A percentile compares a stretch with the other conserved stretches of the same genome.
phyloP scores from a whole-genome alignment of 2,113 vertebrate species.

The Mungos mungo region DNA sequence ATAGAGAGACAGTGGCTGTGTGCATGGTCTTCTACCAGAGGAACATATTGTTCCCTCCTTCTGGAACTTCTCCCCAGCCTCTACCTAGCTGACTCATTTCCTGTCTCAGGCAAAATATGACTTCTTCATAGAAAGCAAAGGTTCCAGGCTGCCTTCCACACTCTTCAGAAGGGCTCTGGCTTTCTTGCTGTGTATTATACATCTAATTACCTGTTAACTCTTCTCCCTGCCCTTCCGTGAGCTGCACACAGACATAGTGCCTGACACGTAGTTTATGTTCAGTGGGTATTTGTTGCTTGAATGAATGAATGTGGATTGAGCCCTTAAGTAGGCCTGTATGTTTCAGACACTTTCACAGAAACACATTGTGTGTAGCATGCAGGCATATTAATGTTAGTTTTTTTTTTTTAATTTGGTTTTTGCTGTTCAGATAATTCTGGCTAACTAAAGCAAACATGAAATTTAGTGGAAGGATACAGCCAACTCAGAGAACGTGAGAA shows the following conservation, averaged over 20 bases:
- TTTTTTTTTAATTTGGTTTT: neutral
- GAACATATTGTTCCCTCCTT: neutral
- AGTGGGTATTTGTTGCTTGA: neutral
- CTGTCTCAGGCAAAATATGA: neutral
- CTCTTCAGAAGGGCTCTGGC: neutral
- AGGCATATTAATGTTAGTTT: neutral
- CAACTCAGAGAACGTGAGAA: neutral
- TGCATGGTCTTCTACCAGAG: neutral
- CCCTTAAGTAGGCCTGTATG: neutral
- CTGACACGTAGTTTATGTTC: neutral
- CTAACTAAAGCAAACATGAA: neutral
- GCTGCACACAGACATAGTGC: too few relatives aligned
- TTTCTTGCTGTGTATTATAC: neutral
- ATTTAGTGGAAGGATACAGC: neutral
- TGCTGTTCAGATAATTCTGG: neutral
- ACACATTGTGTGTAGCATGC: neutral
- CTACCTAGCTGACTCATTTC: neutral
- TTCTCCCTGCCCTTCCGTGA: neutral
- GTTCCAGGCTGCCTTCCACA: neutral
- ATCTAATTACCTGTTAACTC: neutral
- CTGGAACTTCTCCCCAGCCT: neutral
- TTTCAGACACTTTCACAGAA: conserved; percentile 22
- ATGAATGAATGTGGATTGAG: neutral
- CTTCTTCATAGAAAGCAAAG: neutral
- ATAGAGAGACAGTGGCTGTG: neutral